Percentiles rank a stretch among this genome's conserved stretches.
Evolutionary conservation across 92 coral and sea anemone genomes (phyloP).

Genomic region (Actinostola sp.): DNA sequence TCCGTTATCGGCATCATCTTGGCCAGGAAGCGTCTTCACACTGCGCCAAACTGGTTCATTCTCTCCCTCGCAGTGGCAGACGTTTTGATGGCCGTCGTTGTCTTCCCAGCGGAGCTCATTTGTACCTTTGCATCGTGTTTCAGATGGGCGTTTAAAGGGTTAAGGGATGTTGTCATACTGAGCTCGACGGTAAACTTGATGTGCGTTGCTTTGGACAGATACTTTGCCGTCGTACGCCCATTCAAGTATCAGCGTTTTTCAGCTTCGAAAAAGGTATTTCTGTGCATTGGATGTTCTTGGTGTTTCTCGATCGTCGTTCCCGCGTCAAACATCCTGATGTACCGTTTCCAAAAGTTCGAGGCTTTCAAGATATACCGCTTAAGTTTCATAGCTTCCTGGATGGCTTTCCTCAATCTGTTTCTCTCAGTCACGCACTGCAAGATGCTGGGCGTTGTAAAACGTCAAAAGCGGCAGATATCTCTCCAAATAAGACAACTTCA

Average conservation of each 20-base stretch:
- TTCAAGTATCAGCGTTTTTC: slow-evolving; percentile 19
- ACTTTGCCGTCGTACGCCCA: slow-evolving; percentile 30
- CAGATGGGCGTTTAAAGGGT: background rate
- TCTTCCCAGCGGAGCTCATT: background rate
- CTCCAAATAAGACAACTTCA: background rate
- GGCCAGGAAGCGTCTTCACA: background rate
- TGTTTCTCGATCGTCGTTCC: slow-evolving; percentile 11
- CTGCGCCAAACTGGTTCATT: slow-evolving; percentile 27
- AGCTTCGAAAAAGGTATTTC: slow-evolving; percentile 12
- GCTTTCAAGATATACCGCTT: slow-evolving; percentile 13
- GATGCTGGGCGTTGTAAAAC: slow-evolving; percentile 36
- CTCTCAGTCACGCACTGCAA: slow-evolving; percentile 20
- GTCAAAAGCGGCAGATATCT: slow-evolving; percentile 4
- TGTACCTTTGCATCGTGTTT: background rate
- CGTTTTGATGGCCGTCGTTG: slow-evolving; percentile 21
- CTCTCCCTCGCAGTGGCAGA: slow-evolving; percentile 14
- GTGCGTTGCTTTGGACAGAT: slow-evolving; percentile 35
- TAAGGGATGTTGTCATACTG: background rate
- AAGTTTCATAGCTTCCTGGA: slow-evolving; percentile 15
- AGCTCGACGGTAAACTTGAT: slow-evolving; percentile 19
- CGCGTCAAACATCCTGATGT: background rate
- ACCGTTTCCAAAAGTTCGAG: slow-evolving; percentile 1
- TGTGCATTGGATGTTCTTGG: slow-evolving; percentile 25
- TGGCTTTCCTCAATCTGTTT: slow-evolving; percentile 17
- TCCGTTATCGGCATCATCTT: slow-evolving; percentile 11